Conservation (phyloP, 2,797 vertebrate species). For the Malacoctenus gilli region DNA sequence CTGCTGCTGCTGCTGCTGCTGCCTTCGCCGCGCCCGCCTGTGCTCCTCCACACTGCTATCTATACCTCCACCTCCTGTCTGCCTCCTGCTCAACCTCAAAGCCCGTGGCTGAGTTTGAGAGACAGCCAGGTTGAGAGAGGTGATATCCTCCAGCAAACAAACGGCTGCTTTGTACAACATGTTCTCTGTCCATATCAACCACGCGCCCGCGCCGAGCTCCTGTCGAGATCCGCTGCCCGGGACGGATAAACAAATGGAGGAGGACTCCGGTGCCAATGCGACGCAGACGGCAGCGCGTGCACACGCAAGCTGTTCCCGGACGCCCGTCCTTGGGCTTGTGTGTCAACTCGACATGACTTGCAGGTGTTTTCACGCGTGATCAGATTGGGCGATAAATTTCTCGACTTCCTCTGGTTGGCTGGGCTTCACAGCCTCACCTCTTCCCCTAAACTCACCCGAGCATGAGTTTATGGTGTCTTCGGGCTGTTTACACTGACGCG, state of each 20-base stretch:
- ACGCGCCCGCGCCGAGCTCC: conserved; percentile 18
- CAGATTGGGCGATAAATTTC: conserved; percentile 3
- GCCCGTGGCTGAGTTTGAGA: conserved; percentile 47
- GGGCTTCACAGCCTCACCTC: conserved; percentile 11
- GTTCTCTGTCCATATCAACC: conserved; percentile 45
- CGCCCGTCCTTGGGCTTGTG: too few species aligned
- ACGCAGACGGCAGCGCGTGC: background rate
- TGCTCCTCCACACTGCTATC: conserved; percentile 37
- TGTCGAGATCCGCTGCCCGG: conserved; percentile 18
- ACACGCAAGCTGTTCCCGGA: too few species aligned
- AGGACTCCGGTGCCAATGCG: background rate
- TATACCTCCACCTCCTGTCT: conserved; percentile 54
- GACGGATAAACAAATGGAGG: conserved; percentile 7
- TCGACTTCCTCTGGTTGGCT: background rate
- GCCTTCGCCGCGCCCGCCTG: too few species aligned
- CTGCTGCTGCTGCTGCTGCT: conserved; percentile 21
- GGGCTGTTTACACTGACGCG: conserved; percentile 29
- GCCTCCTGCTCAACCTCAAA: conserved; percentile 58
- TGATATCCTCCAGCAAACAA: conserved; percentile 70
- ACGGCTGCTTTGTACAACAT: conserved; percentile 59
- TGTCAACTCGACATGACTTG: background rate
- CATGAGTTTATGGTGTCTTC: conserved; percentile 29
- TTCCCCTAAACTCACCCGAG: conserved; percentile 25
- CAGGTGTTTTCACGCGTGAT: background rate
- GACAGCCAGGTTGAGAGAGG: conserved; percentile 59